These are phyloP conservation scores for Campaea margaritaria DNA, from an alignment of 2,888 invertebrate genomes.

Conservation along the genomic window DNA sequence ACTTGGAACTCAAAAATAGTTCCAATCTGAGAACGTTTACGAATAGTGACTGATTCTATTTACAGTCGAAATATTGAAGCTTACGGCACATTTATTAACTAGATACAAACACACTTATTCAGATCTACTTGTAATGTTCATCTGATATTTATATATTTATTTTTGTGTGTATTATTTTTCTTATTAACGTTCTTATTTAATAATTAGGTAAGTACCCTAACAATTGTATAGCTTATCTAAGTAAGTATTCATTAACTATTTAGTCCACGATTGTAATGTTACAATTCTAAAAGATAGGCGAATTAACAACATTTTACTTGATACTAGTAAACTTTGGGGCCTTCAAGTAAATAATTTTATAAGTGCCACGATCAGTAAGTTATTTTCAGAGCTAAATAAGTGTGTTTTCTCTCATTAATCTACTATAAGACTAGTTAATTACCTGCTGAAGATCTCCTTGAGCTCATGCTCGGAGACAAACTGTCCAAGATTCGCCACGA, in stretches of 20 bases:
- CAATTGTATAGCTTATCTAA: too few species aligned
- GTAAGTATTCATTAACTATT: too few species aligned
- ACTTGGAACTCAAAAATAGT: not conserved
- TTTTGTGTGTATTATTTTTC: too few species aligned
- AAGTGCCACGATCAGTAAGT: too few species aligned
- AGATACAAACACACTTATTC: constrained; percentile 18
- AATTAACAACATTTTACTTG: not conserved
- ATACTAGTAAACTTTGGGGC: not conserved
- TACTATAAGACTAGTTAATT: constrained; percentile 32
- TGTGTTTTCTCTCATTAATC: constrained; percentile 15
- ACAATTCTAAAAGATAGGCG: too few species aligned
- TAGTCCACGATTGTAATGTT: too few species aligned
- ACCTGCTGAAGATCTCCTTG: constrained; percentile 99
- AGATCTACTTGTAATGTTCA: not conserved
- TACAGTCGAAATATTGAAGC: constrained; percentile 54
- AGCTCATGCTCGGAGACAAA: constrained; percentile 99
- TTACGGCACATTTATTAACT: constrained; percentile 39
- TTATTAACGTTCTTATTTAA: too few species aligned
- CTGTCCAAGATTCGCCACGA: constrained; percentile 99
- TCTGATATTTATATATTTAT: not conserved
- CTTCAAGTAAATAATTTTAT: too few species aligned
- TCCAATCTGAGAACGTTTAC: not conserved
- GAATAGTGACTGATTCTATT: constrained; percentile 32
- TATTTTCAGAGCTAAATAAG: constrained; percentile 19
- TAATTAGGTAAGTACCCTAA: too few species aligned